Evolutionary conservation across 2,888 invertebrate genomes (phyloP).

Genomic region (Diaperis boleti): DNA sequence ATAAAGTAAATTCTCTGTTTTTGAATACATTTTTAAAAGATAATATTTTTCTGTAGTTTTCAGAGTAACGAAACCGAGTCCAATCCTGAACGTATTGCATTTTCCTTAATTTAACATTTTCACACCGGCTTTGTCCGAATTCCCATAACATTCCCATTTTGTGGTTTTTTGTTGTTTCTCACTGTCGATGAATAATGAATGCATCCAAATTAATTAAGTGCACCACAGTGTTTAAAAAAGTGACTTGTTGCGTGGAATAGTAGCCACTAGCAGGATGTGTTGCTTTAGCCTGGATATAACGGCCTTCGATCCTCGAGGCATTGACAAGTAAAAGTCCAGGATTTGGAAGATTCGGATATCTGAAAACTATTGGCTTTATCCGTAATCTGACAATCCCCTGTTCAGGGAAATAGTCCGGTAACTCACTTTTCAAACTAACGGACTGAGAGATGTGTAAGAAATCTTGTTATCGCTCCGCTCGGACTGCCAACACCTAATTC

Average conservation of each 20-base stretch:
- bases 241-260: not conserved
- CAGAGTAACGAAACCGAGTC: no score
- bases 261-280: constrained; percentile 15
- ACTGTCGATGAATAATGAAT: no score
- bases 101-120: no score
- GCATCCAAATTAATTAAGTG: no score
- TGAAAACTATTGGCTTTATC: constrained; percentile 58
- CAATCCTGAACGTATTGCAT: no score
- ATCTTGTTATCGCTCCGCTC: constrained; percentile 49
- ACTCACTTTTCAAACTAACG: constrained; percentile 53
- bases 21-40: no score
- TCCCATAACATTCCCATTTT: no score
- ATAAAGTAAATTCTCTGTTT: no score
- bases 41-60: no score
- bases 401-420: constrained; percentile 54
- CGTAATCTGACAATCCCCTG: constrained; percentile 57
- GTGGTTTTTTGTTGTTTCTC: no score
- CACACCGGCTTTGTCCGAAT: no score
- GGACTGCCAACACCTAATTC: not conserved
- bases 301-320: constrained; percentile 42
- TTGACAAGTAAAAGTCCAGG: constrained; percentile 53
- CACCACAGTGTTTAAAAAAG: no score
- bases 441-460: constrained; percentile 53
- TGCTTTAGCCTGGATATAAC: constrained; percentile 24
- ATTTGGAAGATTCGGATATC: constrained; percentile 49